Percentiles rank a stretch among this genome's conserved stretches.
These are phyloP conservation scores for Platyscapa corneri DNA, from an alignment of 1,140 invertebrate genomes.

Conservation along the genomic window DNA sequence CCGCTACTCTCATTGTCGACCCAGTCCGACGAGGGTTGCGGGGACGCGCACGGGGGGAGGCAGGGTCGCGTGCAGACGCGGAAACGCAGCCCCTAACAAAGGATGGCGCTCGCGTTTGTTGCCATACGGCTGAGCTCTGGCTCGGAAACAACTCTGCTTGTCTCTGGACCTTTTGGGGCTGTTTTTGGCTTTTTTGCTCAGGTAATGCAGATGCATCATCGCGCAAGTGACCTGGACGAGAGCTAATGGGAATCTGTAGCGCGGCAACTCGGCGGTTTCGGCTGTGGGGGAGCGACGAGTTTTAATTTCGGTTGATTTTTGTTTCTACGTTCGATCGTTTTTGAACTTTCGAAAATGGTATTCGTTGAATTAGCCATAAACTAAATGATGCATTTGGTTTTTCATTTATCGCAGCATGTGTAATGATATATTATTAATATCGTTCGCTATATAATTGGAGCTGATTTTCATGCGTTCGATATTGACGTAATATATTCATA, in stretches of 20 bases:
- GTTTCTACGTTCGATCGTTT: too few relatives aligned
- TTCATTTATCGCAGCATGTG: not conserved
- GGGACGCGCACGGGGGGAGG: too few relatives aligned
- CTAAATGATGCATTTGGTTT: not conserved
- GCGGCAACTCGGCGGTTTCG: too few relatives aligned
- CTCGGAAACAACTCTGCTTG: not conserved
- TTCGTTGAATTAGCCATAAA: not conserved
- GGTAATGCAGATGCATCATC: not conserved
- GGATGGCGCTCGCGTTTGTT: not conserved
- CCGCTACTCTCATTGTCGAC: too few relatives aligned
- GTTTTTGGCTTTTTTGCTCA: not conserved
- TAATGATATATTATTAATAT: not conserved
- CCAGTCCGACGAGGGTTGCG: too few relatives aligned
- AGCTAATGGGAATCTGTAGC: too few relatives aligned
- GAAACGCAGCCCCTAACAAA: not conserved
- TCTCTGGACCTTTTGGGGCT: not conserved
- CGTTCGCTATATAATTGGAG: not conserved
- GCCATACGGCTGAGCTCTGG: too few relatives aligned
- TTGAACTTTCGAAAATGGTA: not conserved
- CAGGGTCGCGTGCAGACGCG: too few relatives aligned
- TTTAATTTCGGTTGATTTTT: not conserved
- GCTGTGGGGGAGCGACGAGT: too few relatives aligned
- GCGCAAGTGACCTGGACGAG: too few relatives aligned
- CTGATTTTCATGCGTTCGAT: not conserved
- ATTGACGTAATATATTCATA: not conserved